phyloP scores from a whole-genome alignment of 2,888 invertebrate species.

The Exephanes ischioxanthus region DNA sequence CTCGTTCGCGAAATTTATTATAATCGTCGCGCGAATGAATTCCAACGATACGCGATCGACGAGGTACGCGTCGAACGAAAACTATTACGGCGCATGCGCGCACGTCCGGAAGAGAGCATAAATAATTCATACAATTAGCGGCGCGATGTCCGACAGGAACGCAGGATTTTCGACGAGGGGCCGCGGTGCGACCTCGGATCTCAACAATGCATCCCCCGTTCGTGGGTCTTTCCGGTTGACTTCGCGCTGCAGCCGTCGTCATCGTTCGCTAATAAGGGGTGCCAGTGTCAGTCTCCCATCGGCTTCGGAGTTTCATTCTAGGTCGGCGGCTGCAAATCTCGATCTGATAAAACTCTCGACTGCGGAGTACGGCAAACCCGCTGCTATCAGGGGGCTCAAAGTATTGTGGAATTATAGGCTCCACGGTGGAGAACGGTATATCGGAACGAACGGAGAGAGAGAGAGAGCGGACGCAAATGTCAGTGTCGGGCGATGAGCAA shows the following conservation, averaged over 20 bases:
- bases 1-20: conserved; percentile 51
- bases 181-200: not conserved
- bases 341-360: conserved; percentile 15
- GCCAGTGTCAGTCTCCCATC: not conserved
- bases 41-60: conserved; percentile 29
- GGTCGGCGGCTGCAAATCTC: not conserved
- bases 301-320: not conserved
- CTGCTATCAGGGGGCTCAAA: conserved; percentile 1
- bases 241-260: not conserved
- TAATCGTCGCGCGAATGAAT: conserved; percentile 57
- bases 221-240: conserved; percentile 28
- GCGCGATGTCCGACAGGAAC: conserved; percentile 60
- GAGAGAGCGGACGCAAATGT: conserved; percentile 15
- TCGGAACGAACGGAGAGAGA: conserved; percentile 2
- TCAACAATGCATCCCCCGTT: conserved; percentile 28
- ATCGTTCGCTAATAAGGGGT: not conserved
- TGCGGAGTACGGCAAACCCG: not conserved
- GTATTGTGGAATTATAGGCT: conserved; percentile 63
- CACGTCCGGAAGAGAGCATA: conserved; percentile 76
- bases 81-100: conserved; percentile 65
- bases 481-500: conserved; percentile 60
- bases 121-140: conserved; percentile 82
- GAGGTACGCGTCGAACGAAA: conserved; percentile 25
- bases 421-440: conserved; percentile 26
- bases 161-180: conserved; percentile 53